Base-by-base conservation (phyloP, 1,140 invertebrate genomes). In the Campoletis sonorensis region DNA sequence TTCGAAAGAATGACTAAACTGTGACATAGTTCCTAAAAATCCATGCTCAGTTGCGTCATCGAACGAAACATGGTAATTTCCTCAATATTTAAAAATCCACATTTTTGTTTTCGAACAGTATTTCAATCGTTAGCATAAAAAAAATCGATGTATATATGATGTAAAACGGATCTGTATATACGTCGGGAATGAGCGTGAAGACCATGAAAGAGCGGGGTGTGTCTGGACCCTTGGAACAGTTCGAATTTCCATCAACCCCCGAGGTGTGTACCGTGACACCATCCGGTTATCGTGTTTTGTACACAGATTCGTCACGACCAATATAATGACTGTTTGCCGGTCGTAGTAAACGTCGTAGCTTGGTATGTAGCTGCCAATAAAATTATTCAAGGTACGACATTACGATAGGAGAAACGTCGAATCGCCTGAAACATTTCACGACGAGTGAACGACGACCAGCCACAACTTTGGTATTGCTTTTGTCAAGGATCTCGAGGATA, bases 351-450 rank as follows among this genome's bases (percentile, higher is more conserved):
- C 40, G 40, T 21, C 27, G 27, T 71, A 27, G 84, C 77, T 71
- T 84, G 15, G 67, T 70, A n/a, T 76, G 64, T 1, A 33, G 30
- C 33, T 64, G 80, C 80, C 85, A 88, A 89, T 90, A 88, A 89
- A 89, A 91, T 91, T 91, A 90, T 90, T 81, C 88, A 89, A 89
- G 90, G 88, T 90, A 89, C 30, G 81, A 85, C 86, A 88, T 90
- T 89, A 89, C 75, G 80, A 85, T 83, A 78, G 77, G 73, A 49
- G 11, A 54, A 73, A 40, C 30, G 18, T 18, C 23, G 26, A 45
- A 49, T 54, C 30, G 27, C 37, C 40, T 13, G 61, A 4, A 23
- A 33, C 27, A 21, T 70, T 18, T 68, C n/a, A 77, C 40, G 51
- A 23, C 49, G 18, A 51, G 3, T 45, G 40, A 45, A 45, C 40